phyloP scores from a whole-genome alignment of 2,888 invertebrate species.

The Apodemia duryi region DNA sequence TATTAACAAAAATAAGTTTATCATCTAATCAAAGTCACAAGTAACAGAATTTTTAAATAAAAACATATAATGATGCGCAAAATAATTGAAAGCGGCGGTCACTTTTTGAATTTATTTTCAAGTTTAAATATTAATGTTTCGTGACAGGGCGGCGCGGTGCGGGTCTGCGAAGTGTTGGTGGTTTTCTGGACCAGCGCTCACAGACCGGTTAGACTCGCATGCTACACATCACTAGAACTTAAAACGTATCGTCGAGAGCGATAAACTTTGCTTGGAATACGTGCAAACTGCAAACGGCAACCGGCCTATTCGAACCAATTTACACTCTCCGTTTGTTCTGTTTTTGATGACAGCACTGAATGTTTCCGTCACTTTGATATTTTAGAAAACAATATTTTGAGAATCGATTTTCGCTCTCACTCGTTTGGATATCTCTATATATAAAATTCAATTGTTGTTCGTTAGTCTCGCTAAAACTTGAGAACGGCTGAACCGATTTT shows the following conservation, averaged over 20 bases:
- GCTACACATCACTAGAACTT: constrained; percentile 54
- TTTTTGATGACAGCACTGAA: constrained; percentile 36
- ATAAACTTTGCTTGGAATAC: constrained; percentile 65
- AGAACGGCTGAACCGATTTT: too few relatives aligned
- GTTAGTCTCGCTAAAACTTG: too few relatives aligned
- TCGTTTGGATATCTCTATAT: too few relatives aligned
- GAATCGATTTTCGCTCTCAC: too few relatives aligned
- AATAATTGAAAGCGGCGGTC: constrained; percentile 61
- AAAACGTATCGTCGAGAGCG: constrained; percentile 65
- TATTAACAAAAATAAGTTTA: background rate
- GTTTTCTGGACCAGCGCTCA: constrained; percentile 75
- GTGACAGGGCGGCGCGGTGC: constrained; percentile 65
- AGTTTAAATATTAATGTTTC: constrained; percentile 74
- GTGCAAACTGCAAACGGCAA: constrained; percentile 56
- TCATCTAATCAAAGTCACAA: background rate
- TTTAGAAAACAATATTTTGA: background rate
- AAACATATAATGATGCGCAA: constrained; percentile 32
- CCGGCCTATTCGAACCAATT: constrained; percentile 63
- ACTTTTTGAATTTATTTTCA: constrained; percentile 56
- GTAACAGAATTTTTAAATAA: background rate
- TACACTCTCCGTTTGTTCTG: constrained; percentile 45
- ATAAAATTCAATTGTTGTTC: too few relatives aligned
- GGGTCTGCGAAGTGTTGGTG: constrained; percentile 66
- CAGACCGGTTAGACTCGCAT: constrained; percentile 70
- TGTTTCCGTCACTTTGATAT: background rate